Percentiles rank a stretch among this genome's conserved stretches.
Evolutionary conservation across 2,797 vertebrate species (phyloP).

Genomic region (Cuculus canorus): DNA sequence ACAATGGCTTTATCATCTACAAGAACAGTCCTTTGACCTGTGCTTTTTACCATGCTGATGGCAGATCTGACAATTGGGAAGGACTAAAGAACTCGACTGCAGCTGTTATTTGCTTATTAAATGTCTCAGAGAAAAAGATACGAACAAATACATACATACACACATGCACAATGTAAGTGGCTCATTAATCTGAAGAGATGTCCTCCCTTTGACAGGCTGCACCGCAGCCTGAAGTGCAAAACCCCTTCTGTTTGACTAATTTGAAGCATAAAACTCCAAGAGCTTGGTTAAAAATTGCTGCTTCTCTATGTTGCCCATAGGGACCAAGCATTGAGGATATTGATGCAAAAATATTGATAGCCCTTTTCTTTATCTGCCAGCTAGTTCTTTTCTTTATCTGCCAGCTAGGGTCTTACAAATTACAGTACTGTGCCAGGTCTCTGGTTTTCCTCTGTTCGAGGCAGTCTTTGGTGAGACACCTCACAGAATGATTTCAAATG

Average conservation of each 20-base stretch:
- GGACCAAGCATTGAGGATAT: background rate
- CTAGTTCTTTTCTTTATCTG: no score
- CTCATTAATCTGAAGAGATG: background rate
- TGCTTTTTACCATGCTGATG: background rate
- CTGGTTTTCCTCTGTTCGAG: background rate
- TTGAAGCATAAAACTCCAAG: background rate
- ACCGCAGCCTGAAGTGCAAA: background rate
- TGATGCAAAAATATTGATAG: background rate
- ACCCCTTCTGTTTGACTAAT: background rate
- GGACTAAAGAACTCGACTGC: background rate
- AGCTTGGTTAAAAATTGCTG: background rate
- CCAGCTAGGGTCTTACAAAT: background rate
- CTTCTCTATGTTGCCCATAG: background rate
- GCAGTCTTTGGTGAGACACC: background rate
- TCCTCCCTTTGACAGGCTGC: background rate
- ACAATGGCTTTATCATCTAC: background rate
- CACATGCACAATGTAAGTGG: background rate
- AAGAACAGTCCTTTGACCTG: background rate
- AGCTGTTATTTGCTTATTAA: conserved; percentile 32
- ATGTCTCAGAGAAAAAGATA: background rate
- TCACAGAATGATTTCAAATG: conserved; percentile 34
- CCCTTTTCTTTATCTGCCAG: background rate
- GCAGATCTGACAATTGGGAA: background rate
- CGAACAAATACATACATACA: background rate
- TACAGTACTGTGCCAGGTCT: background rate